Conservation (phyloP, 2,888 invertebrate genomes). For the Agonopterix heracliana region DNA sequence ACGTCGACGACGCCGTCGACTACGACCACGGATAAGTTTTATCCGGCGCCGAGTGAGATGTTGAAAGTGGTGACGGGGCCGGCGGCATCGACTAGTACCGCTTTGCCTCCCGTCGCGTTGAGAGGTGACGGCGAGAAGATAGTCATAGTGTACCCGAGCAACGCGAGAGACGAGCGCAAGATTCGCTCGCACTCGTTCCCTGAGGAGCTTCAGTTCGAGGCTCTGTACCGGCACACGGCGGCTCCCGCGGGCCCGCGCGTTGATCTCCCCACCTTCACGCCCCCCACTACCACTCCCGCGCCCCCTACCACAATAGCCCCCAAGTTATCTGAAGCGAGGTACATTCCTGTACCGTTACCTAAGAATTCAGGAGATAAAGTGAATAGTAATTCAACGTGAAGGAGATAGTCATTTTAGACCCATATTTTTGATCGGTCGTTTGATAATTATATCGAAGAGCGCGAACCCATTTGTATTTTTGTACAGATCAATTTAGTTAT, state of each 20-base stretch:
- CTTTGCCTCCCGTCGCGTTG: conserved; percentile 61
- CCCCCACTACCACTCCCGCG: conserved; percentile 44
- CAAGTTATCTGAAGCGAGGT: conserved; percentile 34
- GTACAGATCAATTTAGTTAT: background rate
- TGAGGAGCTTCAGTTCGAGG: conserved; percentile 70
- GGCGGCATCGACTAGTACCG: conserved; percentile 52
- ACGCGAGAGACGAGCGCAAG: conserved; percentile 65
- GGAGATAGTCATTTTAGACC: background rate
- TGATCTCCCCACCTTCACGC: conserved; percentile 77
- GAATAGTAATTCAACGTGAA: conserved; percentile 3
- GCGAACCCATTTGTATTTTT: background rate
- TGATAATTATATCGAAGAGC: background rate
- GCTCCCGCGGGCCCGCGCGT: conserved; percentile 58
- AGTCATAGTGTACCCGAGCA: conserved; percentile 71
- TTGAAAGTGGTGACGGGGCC: conserved; percentile 55
- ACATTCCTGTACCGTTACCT: conserved; percentile 46
- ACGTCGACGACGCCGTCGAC: conserved; percentile 35
- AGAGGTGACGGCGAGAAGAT: conserved; percentile 63
- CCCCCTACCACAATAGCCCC: conserved; percentile 20
- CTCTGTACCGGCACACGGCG: conserved; percentile 61
- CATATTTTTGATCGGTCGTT: background rate
- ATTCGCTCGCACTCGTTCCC: conserved; percentile 68
- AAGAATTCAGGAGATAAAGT: conserved; percentile 19
- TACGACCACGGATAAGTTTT: conserved; percentile 41
- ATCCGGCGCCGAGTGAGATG: conserved; percentile 55